phyloP scores from a whole-genome alignment of 2,797 vertebrate genomes.

The Vespertilio murinus region DNA sequence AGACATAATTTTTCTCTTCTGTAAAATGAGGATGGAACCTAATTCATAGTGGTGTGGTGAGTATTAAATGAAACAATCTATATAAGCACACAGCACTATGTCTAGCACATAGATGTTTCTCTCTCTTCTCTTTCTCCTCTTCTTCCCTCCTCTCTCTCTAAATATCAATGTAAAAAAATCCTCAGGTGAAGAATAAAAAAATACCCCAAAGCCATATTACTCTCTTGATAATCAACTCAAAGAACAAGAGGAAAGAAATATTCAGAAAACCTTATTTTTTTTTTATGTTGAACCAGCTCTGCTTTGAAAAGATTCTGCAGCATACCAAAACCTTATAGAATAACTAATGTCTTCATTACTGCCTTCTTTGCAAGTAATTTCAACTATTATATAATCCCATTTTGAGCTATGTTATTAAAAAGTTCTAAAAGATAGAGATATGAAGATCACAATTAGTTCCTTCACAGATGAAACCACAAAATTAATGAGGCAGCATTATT shows the following conservation, averaged over 20 bases:
- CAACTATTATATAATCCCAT: conserved; percentile 44
- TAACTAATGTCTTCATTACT: conserved; percentile 44
- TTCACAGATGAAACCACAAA: conserved; percentile 67
- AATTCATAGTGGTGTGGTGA: not conserved
- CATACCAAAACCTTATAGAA: not conserved
- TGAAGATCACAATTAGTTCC: conserved; percentile 50
- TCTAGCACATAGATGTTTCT: not conserved
- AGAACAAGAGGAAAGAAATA: conserved; percentile 15
- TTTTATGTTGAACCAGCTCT: conserved; percentile 10
- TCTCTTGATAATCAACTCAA: not conserved
- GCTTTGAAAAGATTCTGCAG: not conserved
- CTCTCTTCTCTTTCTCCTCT: too few species aligned
- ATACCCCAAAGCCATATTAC: not conserved
- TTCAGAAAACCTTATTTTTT: not conserved
- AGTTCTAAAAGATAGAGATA: conserved; percentile 52
- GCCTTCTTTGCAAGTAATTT: conserved; percentile 47
- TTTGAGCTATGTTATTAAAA: conserved; percentile 52
- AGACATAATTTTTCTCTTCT: not conserved
- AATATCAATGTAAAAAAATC: too few species aligned
- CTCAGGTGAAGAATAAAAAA: too few species aligned
- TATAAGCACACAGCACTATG: not conserved
- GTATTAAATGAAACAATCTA: not conserved
- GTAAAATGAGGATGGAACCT: not conserved
- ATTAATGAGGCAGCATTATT: conserved; percentile 58
- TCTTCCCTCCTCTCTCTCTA: too few species aligned